Conservation (phyloP, 2,113 vertebrate species). For the Myotis yumanensis region DNA sequence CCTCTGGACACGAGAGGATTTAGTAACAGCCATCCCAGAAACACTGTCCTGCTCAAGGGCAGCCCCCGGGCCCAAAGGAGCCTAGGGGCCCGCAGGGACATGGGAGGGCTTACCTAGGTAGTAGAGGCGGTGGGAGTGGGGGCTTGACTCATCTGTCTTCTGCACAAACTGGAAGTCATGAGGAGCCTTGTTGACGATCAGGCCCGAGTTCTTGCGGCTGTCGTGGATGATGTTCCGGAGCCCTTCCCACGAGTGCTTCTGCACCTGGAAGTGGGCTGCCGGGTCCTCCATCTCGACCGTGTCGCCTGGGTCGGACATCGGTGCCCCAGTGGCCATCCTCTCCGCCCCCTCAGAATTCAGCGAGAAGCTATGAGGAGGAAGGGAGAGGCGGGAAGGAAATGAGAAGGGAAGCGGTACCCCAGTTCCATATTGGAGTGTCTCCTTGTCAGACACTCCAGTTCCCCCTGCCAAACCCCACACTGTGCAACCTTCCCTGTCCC, state of each 20-base stretch:
- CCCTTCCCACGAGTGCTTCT: constrained; percentile 94
- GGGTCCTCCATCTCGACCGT: constrained; percentile 90
- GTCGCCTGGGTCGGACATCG: constrained; percentile 86
- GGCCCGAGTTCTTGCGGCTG: constrained; percentile 95
- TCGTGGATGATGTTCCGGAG: constrained; percentile 93
- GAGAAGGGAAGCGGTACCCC: not conserved
- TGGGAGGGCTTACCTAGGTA: constrained; percentile 89
- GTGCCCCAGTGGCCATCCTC: constrained; percentile 89
- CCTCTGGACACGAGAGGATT: not conserved
- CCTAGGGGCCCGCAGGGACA: not conserved
- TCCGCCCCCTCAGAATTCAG: constrained; percentile 82
- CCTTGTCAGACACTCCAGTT: accelerated
- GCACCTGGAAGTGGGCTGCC: constrained; percentile 89
- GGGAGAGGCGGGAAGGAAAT: not conserved
- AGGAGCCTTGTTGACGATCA: constrained; percentile 94
- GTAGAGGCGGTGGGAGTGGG: constrained; percentile 94
- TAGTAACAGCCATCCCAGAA: accelerated
- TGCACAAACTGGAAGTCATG: constrained; percentile 96
- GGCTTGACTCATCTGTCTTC: constrained; percentile 90
- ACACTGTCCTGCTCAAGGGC: accelerated
- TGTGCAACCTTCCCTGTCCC: accelerated
- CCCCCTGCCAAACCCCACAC: accelerated
- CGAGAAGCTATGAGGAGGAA: constrained; percentile 77
- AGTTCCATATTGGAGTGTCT: not conserved
- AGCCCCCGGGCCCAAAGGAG: not conserved